A percentile compares a stretch with the other conserved stretches of the same genome.
Evolutionary conservation across 1,140 invertebrate species (phyloP).

Genomic region (Ceratitis capitata): DNA sequence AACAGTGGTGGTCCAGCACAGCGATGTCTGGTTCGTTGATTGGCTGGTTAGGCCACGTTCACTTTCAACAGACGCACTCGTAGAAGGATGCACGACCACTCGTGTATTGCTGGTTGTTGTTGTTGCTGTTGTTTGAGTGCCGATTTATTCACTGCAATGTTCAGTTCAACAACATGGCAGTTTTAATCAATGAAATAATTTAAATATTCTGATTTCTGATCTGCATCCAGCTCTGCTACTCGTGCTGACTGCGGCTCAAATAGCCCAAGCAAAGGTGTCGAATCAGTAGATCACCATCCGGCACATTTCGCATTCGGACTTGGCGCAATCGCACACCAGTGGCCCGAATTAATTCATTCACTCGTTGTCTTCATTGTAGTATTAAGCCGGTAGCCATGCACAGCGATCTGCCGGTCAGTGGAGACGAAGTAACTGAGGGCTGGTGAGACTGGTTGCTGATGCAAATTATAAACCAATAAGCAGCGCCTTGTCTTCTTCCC

Average conservation of each 20-base stretch:
- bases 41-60: too few species aligned
- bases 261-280: background rate
- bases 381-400: background rate
- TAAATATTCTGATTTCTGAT: conserved; percentile 42
- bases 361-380: background rate
- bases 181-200: conserved; percentile 44
- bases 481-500: background rate
- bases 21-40: too few species aligned
- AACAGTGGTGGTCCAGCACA: background rate
- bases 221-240: background rate
- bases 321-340: background rate
- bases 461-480: background rate
- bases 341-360: conserved; percentile 10
- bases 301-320: background rate
- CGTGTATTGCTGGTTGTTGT: background rate
- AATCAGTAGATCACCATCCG: background rate
- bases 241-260: background rate
- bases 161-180: background rate
- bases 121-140: background rate
- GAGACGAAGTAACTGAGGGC: background rate
- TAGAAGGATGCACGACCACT: background rate
- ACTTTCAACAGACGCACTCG: background rate
- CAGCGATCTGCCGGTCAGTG: background rate
- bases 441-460: background rate
- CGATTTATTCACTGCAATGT: background rate